Conservation (phyloP, 2,888 invertebrate species). For the Macaria notata region DNA sequence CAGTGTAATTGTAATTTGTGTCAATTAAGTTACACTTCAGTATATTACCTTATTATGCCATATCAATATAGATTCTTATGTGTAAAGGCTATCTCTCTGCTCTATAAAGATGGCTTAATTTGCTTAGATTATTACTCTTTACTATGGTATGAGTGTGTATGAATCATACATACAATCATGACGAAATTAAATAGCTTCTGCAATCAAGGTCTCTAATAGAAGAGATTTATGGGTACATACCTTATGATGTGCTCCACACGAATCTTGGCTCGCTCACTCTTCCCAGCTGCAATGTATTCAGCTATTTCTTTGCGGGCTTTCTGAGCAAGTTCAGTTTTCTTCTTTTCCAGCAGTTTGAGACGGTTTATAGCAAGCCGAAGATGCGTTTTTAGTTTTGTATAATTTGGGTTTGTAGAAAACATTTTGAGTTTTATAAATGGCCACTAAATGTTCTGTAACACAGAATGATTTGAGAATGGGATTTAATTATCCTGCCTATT, state of each 20-base stretch:
- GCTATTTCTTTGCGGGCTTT: constrained; percentile 99
- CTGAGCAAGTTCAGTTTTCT: constrained; percentile 97
- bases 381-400: constrained; percentile 98
- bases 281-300: constrained; percentile 94
- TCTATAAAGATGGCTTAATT: too few relatives aligned
- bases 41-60: too few relatives aligned
- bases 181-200: background rate
- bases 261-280: constrained; percentile 95
- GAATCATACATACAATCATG: constrained; percentile 7
- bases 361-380: constrained; percentile 95
- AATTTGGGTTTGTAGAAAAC: constrained; percentile 96
- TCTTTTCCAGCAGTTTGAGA: constrained; percentile 96
- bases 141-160: background rate
- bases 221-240: constrained; percentile 53
- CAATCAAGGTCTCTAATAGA: background rate
- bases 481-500: background rate
- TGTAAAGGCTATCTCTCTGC: too few relatives aligned
- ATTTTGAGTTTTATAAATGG: constrained; percentile 71
- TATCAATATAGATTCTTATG: too few relatives aligned
- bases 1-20: too few relatives aligned
- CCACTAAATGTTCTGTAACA: constrained; percentile 7
- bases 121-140: too few relatives aligned
- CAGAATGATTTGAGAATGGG: background rate
- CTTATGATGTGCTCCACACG: constrained; percentile 98
- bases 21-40: too few relatives aligned